Evolutionary conservation across 2,888 invertebrate genomes (phyloP).

Genomic region (Gari tellinella): DNA sequence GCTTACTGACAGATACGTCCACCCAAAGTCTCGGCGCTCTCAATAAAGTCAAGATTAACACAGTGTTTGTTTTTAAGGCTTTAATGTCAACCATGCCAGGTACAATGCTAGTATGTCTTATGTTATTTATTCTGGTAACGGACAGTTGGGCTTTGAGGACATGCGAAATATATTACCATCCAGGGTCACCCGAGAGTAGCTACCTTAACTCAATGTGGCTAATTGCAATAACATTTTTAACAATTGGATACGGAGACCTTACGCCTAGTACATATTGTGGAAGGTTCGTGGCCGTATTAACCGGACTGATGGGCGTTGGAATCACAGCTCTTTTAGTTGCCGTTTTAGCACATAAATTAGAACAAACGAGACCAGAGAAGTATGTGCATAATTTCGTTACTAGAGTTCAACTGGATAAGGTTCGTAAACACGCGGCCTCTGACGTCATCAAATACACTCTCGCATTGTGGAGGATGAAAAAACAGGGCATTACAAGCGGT

Average conservation of each 20-base stretch:
- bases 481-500: constrained; percentile 47
- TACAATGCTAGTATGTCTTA: constrained; percentile 68
- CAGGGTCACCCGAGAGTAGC: constrained; percentile 60
- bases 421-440: constrained; percentile 73
- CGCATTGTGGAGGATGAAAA: constrained; percentile 69
- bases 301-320: constrained; percentile 77
- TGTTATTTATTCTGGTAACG: constrained; percentile 69
- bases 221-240: constrained; percentile 76
- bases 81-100: constrained; percentile 76
- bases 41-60: constrained; percentile 77
- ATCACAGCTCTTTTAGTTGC: constrained; percentile 76
- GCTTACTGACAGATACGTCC: constrained; percentile 70
- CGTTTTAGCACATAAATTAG: constrained; percentile 76
- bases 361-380: constrained; percentile 77
- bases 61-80: constrained; percentile 77
- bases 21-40: constrained; percentile 77
- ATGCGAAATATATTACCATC: constrained; percentile 74
- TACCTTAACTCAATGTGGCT: constrained; percentile 76
- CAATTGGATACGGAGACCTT: constrained; percentile 77
- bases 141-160: constrained; percentile 75
- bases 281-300: constrained; percentile 73
- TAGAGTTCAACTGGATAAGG: constrained; percentile 73
- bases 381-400: constrained; percentile 78
- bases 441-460: constrained; percentile 77
- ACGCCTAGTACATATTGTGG: constrained; percentile 75